Evolutionary conservation across 2,888 invertebrate species (phyloP), one percentile per base, ranked within the genome.

Genomic region (Microctonus brassicae): DNA sequence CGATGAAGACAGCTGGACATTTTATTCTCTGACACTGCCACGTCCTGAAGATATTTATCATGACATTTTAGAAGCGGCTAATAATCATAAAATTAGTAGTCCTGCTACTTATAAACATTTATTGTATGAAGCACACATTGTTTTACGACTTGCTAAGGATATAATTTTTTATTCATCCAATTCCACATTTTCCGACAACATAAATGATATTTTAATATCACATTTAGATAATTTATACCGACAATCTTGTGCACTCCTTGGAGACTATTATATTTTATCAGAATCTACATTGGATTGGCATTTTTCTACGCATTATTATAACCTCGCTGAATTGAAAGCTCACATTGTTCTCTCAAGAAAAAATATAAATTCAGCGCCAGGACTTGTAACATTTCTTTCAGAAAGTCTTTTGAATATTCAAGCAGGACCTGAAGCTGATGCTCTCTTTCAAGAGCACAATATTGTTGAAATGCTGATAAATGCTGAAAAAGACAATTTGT

Each of bases 21-120:
- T 94, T n/a, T 94, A 95, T 83, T 92, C 92, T 29, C 85, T 95
- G 60, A 91, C 91, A 76, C 86, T 93, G 69, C 94, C 94, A 0
- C 89, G 89, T 24, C 89, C 92, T 10, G 90, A 91, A 69, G 90
- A 90, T 73, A 87, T 94, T 9, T 93, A 93, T 82, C 90, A 90
- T 69, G 94, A 94, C 82, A 91, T 94, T 79, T 90, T 92, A 61
- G 90, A 92, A 75, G 90, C 93, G 42, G 94, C 93, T 0, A 90
- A 90, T 72, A 90, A 90, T 55, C 92, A 93, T 82, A 90, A 91
- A 69, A 89, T 89, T 67, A 90, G 91, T 0, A 92, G 92, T 75
- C 90, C 92, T 1, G 90, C 91, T 47, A 93, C 93, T 1, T 94
- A 94, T 82, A 90, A 91, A 72, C 93, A 94, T 84, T 88, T 95